phyloP scores from a whole-genome alignment of 2,888 invertebrate genomes.

The Cerastis rubricosa region DNA sequence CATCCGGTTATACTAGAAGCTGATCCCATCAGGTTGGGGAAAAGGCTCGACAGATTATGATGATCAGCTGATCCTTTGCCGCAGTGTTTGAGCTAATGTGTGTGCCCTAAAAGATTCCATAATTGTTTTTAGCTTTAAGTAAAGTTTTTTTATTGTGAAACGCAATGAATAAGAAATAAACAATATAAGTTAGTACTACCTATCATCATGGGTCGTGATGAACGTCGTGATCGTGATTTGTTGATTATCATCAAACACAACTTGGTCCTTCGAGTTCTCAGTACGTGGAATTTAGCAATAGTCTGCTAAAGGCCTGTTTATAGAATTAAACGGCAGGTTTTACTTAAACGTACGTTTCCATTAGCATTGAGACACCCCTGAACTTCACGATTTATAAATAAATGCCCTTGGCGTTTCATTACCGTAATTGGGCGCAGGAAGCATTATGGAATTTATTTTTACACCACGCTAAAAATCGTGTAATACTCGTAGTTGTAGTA shows the following conservation, averaged over 20 bases:
- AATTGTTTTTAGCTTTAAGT: neutral
- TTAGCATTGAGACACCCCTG: constrained; percentile 16
- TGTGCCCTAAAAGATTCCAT: too few relatives aligned
- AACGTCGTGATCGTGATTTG: neutral
- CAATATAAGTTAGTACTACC: neutral
- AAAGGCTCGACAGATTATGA: too few relatives aligned
- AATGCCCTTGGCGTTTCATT: constrained; percentile 38
- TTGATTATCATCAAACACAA: neutral
- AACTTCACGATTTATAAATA: constrained; percentile 25
- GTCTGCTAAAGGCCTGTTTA: neutral
- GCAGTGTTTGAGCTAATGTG: too few relatives aligned
- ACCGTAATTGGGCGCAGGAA: constrained; percentile 7
- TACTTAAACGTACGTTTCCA: constrained; percentile 14
- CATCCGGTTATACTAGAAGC: too few relatives aligned
- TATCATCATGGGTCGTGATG: neutral
- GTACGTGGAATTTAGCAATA: constrained; percentile 1
- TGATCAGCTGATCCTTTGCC: too few relatives aligned
- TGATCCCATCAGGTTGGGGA: too few relatives aligned
- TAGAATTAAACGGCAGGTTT: constrained; percentile 3
- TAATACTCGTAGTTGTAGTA: neutral
- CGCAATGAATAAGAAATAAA: neutral
- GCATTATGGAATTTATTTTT: neutral
- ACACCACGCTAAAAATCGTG: neutral
- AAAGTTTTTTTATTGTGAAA: too few relatives aligned
- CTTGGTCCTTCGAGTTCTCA: neutral